Conservation (phyloP, 2,113 vertebrate genomes). For the Hassar affinis region DNA sequence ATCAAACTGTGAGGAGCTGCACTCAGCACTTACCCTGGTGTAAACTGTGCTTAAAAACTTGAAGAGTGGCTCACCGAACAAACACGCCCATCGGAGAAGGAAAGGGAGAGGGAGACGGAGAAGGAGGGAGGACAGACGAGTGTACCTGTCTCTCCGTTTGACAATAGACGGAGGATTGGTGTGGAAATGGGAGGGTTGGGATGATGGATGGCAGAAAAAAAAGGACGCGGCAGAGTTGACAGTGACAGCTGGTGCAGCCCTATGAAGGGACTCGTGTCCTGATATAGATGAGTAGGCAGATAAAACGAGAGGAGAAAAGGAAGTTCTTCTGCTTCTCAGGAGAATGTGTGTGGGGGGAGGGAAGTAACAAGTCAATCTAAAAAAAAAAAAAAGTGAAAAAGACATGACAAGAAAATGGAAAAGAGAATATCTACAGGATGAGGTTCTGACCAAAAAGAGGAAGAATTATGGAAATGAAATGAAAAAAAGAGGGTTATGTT, state of each 20-base stretch:
- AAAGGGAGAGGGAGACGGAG: slow-evolving; percentile 13
- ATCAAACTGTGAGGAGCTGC: slow-evolving; percentile 30
- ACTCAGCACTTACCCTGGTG: slow-evolving; percentile 36
- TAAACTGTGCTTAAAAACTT: slow-evolving; percentile 50
- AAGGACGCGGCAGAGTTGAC: slow-evolving; percentile 27
- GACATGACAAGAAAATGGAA: slow-evolving; percentile 3
- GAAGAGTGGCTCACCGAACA: slow-evolving; percentile 42
- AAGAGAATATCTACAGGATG: background rate
- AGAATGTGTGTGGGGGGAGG: background rate
- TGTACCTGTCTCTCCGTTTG: slow-evolving; percentile 40
- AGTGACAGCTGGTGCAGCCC: slow-evolving; percentile 29
- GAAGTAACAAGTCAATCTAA: slow-evolving; percentile 39
- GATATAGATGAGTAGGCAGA: slow-evolving; percentile 45
- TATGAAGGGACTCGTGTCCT: slow-evolving; percentile 24
- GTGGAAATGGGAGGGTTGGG: slow-evolving; percentile 34
- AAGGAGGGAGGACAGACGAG: background rate
- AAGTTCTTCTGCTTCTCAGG: slow-evolving; percentile 20
- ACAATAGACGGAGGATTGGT: slow-evolving; percentile 44
- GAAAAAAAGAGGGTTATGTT: slow-evolving; percentile 11
- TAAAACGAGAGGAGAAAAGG: slow-evolving; percentile 34
- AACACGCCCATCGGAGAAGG: slow-evolving; percentile 39
- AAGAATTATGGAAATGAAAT: slow-evolving; percentile 6
- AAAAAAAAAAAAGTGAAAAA: background rate
- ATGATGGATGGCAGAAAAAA: slow-evolving; percentile 46
- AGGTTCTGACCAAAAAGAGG: slow-evolving; percentile 12